Base-by-base conservation (phyloP, 2,888 invertebrate genomes). In the Tetanocera ferruginea region DNA sequence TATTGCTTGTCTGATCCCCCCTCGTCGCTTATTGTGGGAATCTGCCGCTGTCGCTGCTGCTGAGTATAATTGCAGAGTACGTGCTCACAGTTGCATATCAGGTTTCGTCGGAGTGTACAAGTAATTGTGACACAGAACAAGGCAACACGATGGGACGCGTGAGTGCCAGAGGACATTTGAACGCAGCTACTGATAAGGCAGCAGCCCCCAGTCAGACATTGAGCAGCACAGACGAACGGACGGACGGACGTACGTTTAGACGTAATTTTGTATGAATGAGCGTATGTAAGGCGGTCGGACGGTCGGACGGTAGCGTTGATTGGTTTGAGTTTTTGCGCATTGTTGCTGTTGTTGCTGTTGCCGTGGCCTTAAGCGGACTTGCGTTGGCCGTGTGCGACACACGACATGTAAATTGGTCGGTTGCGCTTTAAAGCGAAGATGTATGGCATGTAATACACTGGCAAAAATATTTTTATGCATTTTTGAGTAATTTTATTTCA, bases 111-210 rank as follows among this genome's bases (percentile, higher is more conserved):
- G 34, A 23, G 52, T 52, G 55, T 55, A 52, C 71, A 37, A 55
- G 52, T 52, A 52, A 75, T 75, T 75, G 75, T 67, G 75, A 55
- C 67, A 34, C 34, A 23, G 66, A 49, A 67, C 66, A 66, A 55
- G 66, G 66, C 66, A 69, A 25, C 69, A 69, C 69, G 69, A 69
- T 51, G 69, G 69, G 69, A 80, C 81, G 83, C 87, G 88, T 87
- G 88, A 87, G 86, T 87, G 87, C 86, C 88, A 87, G 87, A 87
- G 88, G 88, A 37, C 75, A 52, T 23, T 52, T 19, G 75, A 37
- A 55, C 75, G 82, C 83, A 82, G 87, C 87, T 87, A 86, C 88
- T 85, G 87, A 87, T 88, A 87, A 88, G 85, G 81, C 87, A 83
- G 81, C 82, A 80, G 80, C 80, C 80, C 76, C 76, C 70, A 43